Evolutionary conservation across 2,888 invertebrate species (phyloP), one percentile per base, ranked within the genome.

Genomic region (Cosmorhoe ocellata): DNA sequence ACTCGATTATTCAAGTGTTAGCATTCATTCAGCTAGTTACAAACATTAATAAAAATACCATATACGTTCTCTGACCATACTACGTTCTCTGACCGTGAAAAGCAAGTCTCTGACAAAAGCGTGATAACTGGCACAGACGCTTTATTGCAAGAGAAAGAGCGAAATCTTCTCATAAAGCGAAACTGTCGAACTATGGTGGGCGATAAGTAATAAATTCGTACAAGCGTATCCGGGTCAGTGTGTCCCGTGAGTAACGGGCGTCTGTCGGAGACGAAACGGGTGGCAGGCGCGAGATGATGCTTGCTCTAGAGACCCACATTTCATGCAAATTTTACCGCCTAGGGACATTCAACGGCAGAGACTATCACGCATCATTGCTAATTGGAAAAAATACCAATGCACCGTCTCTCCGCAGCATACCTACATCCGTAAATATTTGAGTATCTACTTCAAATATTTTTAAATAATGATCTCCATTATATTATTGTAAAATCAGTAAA

Each of bases 191-290:
- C 43, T 49, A 64, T 68, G 59, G 64, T 67, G 64, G 66, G 58
- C 61, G 66, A 69, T 66, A 65, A 67, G 64, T 67, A 65, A 71
- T 72, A 67, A 74, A 71, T 74, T 71, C 58, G 69, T 64, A 71
- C 65, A 65, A 63, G 64, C 69, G 71, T 74, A 85, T 81, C 80
- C 81, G 65, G 84, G 88, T 85, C 79, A 88, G 81, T 83, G 59
- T 84, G 87, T 74, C 70, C 61, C 61, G 67, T 74, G 69, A 76
- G 67, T 85, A 86, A 84, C 76, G 75, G 74, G 66, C 61, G 62
- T 47, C 84, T 84, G 87, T 81, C 75, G 67, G 71, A 79, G 71
- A 58, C 72, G 56, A 74, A 59, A 64, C 56, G 72, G 63, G 62
- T 32, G 24, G 32, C 42, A 47, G 63, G 58, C 59, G 58, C 56